Percentiles rank a stretch among this genome's conserved stretches.
phyloP scores from a whole-genome alignment of 2,113 vertebrate species.

The Corythoichthys haematopterus region DNA sequence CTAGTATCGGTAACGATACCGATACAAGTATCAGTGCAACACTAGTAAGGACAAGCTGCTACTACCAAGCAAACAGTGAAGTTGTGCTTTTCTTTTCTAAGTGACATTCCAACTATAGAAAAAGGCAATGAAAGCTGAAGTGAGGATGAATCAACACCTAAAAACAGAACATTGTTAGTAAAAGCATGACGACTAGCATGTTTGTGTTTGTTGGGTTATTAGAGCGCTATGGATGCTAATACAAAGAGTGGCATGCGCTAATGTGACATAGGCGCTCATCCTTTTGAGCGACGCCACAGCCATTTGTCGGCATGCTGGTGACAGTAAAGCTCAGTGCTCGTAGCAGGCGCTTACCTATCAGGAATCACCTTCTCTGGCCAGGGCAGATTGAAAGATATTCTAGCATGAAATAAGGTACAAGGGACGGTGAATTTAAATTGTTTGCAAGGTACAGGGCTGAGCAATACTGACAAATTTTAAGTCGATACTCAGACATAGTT shows the following conservation, averaged over 20 bases:
- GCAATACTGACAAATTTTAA: neutral
- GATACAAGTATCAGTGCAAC: neutral
- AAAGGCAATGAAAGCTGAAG: constrained; percentile 6
- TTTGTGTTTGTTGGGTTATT: constrained; percentile 28
- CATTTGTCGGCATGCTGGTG: constrained; percentile 57
- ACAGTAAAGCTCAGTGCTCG: constrained; percentile 40
- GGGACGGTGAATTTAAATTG: constrained; percentile 1
- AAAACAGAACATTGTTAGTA: constrained; percentile 50
- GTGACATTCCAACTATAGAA: constrained; percentile 9
- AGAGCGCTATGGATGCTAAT: constrained; percentile 26
- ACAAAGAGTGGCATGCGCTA: constrained; percentile 47
- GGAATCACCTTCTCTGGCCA: constrained; percentile 95
- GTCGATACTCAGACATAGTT: neutral
- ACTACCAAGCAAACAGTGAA: constrained; percentile 35
- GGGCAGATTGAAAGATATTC: constrained; percentile 98
- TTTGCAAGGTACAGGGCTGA: neutral
- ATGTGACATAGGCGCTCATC: constrained; percentile 15
- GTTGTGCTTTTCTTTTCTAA: constrained; percentile 11
- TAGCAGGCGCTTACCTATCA: constrained; percentile 87
- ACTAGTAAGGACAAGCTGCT: constrained; percentile 21
- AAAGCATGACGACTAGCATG: constrained; percentile 45
- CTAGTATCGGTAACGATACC: no score
- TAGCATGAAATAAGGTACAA: constrained; percentile 80
- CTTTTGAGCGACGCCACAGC: constrained; percentile 21
- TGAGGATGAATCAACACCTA: constrained; percentile 12